phyloP scores from a whole-genome alignment of 2,888 invertebrate species.

The Deroplatys truncata region DNA sequence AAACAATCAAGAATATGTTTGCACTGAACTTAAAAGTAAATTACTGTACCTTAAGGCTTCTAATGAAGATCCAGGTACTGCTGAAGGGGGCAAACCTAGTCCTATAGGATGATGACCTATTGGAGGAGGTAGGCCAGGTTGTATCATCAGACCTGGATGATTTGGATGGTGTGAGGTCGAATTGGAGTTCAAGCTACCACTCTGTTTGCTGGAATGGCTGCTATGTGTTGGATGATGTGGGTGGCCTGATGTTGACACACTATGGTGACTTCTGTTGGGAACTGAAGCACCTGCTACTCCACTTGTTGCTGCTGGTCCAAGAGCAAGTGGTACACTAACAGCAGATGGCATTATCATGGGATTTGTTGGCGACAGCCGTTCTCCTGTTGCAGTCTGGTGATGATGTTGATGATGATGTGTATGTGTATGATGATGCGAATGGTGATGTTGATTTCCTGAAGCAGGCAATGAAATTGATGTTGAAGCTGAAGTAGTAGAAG shows the following conservation, averaged over 20 bases:
- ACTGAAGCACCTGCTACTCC: not conserved
- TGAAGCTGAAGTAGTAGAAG: constrained; percentile 44
- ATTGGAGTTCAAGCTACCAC: constrained; percentile 45
- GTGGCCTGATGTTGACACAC: constrained; percentile 6
- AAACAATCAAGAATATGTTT: too few relatives aligned
- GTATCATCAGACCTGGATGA: constrained; percentile 50
- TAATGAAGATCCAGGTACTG: constrained; percentile 59
- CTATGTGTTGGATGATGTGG: constrained; percentile 35
- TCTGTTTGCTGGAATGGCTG: constrained; percentile 59
- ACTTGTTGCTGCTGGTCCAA: not conserved
- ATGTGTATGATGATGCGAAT: constrained; percentile 35
- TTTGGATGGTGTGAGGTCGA: constrained; percentile 13
- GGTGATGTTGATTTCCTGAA: constrained; percentile 57
- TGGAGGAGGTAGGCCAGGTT: constrained; percentile 50
- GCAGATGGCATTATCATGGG: constrained; percentile 9
- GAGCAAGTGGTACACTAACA: constrained; percentile 7
- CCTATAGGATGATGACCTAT: constrained; percentile 53
- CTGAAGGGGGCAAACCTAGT: constrained; percentile 23
- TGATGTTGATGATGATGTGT: constrained; percentile 26
- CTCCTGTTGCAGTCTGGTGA: constrained; percentile 14
- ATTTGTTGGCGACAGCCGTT: constrained; percentile 4
- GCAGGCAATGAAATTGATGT: constrained; percentile 52
- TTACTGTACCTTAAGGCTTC: constrained; percentile 54
- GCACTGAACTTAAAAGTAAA: too few relatives aligned
- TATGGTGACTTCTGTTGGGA: constrained; percentile 5